A percentile compares a stretch with the other conserved stretches of the same genome.
phyloP scores from a whole-genome alignment of 2,888 invertebrate genomes.

The Lepidocyrtoides sp. region DNA sequence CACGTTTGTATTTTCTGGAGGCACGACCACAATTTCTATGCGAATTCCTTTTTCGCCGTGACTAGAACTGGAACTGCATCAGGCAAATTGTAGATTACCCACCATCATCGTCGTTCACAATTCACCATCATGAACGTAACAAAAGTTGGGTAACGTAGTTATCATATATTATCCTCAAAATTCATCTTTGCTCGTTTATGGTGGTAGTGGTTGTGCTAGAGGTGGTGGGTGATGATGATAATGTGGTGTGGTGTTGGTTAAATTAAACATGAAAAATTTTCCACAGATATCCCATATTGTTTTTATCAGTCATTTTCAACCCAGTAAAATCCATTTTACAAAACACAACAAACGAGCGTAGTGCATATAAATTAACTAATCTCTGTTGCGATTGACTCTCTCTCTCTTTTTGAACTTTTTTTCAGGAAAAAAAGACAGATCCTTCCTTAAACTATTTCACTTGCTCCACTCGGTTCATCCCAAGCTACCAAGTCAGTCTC shows the following conservation, averaged over 20 bases:
- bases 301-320: slow-evolving; percentile 23
- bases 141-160: slow-evolving; percentile 12
- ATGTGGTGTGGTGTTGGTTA: background rate
- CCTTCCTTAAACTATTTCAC: slow-evolving; percentile 18
- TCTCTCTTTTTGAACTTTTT: slow-evolving; percentile 37
- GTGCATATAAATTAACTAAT: slow-evolving; percentile 55
- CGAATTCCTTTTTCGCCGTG: slow-evolving; percentile 13
- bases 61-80: background rate
- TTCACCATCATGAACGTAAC: slow-evolving; percentile 4
- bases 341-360: slow-evolving; percentile 34
- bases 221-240: background rate
- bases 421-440: slow-evolving; percentile 35
- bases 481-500: background rate
- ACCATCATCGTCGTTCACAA: background rate
- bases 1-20: background rate
- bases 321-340: slow-evolving; percentile 47
- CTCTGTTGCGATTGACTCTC: background rate
- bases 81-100: background rate
- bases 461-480: background rate
- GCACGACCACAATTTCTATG: background rate
- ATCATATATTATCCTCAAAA: slow-evolving; percentile 19
- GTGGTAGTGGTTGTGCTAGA: background rate
- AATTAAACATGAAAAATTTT: slow-evolving; percentile 38
- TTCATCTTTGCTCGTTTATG: background rate
- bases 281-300: slow-evolving; percentile 38